These are phyloP conservation scores for Diplodus sargus DNA, from an alignment of 2,797 vertebrate genomes.

Conservation along the genomic window DNA sequence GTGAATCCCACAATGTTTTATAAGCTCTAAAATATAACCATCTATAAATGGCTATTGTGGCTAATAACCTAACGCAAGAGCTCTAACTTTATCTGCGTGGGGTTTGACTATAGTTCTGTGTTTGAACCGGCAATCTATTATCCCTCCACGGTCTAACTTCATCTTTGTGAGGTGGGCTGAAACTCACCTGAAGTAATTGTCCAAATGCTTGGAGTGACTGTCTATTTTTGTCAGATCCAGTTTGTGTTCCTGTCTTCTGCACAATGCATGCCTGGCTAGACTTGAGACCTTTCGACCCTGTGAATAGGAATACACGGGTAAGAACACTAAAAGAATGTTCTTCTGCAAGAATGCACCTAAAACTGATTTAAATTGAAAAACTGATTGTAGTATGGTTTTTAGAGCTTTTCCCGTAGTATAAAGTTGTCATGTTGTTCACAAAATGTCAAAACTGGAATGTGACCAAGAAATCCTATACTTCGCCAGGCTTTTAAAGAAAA, in stretches of 20 bases:
- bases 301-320: constrained; percentile 4
- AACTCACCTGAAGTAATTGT: constrained; percentile 7
- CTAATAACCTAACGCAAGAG: not conserved
- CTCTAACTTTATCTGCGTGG: not conserved
- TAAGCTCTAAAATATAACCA: not conserved
- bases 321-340: not conserved
- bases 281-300: not conserved
- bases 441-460: constrained; percentile 46
- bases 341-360: constrained; percentile 23
- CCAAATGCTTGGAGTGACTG: constrained; percentile 14
- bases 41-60: not conserved
- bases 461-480: constrained; percentile 49
- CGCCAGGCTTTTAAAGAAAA: constrained; percentile 53
- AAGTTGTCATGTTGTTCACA: constrained; percentile 43
- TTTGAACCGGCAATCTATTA: not conserved
- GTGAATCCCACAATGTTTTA: not conserved
- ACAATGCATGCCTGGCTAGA: constrained; percentile 1
- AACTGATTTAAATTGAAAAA: constrained; percentile 36
- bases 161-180: not conserved
- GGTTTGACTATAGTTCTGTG: constrained; percentile 4
- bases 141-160: not conserved
- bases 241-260: constrained; percentile 3
- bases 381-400: constrained; percentile 5
- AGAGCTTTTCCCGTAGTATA: constrained; percentile 10
- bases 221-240: constrained; percentile 13